Evolutionary conservation across 2,888 invertebrate genomes (phyloP).

Genomic region (Anodontia alba): DNA sequence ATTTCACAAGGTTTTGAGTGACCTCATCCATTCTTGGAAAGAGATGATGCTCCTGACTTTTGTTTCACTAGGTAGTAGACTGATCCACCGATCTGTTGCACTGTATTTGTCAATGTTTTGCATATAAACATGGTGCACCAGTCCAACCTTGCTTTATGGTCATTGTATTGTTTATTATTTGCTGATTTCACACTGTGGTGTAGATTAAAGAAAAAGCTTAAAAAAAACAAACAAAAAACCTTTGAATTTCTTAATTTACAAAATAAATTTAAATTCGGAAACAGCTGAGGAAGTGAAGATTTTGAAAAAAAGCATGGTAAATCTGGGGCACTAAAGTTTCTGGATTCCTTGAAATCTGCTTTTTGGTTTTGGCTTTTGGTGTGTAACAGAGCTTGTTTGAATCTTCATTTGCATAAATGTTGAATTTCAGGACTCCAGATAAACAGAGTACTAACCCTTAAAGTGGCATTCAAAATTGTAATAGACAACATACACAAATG

Average conservation of each 20-base stretch:
- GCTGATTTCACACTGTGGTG: not conserved
- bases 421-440: too few relatives aligned
- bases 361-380: not conserved
- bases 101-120: conserved; percentile 20
- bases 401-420: conserved; percentile 1
- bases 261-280: too few relatives aligned
- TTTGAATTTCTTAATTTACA: too few relatives aligned
- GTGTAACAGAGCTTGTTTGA: not conserved
- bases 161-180: not conserved
- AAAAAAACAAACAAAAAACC: too few relatives aligned
- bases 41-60: conserved; percentile 92
- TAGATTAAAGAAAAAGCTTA: too few relatives aligned
- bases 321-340: too few relatives aligned
- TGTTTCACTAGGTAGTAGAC: conserved; percentile 91
- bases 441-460: too few relatives aligned
- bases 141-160: conserved; percentile 13
- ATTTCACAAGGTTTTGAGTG: conserved; percentile 94
- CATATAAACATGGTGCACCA: conserved; percentile 1
- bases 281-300: too few relatives aligned
- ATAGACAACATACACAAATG: too few relatives aligned
- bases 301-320: too few relatives aligned
- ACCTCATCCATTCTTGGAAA: conserved; percentile 94
- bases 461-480: too few relatives aligned
- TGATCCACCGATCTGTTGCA: conserved; percentile 24
- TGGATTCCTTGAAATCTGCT: not conserved